Evolutionary conservation across 2,888 invertebrate genomes (phyloP), one percentile per base, ranked within the genome.

Genomic region (Gymnosoma rotundatum): DNA sequence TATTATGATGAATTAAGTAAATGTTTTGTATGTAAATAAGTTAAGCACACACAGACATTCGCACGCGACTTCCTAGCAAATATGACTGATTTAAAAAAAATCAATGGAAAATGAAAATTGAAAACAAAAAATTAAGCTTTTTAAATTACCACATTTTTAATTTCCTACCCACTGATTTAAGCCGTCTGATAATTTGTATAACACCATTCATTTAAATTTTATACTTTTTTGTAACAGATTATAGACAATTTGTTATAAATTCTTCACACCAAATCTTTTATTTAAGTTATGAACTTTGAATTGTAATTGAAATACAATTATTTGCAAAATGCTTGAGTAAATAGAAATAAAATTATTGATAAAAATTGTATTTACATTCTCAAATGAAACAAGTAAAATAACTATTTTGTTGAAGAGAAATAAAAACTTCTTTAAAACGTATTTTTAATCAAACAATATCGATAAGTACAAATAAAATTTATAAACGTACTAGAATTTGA

Each of bases 51-150:
- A 56, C 0, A 45, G 14, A 21, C 56, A 56, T 38, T 70, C 14
- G 45, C 70, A 54, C 54, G 58, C 48, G 48, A 56, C 42, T 78
- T 78, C 78, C 78, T 69, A 32, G 52, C 42, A 63, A 78, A 78
- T 52, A 61, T 42, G 25, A 25, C 14, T 14, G 25, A 42, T 38
- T 36, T 56, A 38, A 38, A 66, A 25, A 42, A n/a, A 48, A 10
- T 50, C 25, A 50, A 58, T 0, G 3, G 42, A 21, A 56, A 21
- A 32, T 14, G 7, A 63, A 61, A 58, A 61, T 14, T 25, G 32
- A 38, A 52, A 52, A 50, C n/a, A 21, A 50, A 50, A 66, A 18
- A 45, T 14, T 42, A 18, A 58, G 2, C 3, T 60, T 60, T 48
- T 61, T 18, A 16, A 63, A 63, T 25, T 45, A 21, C 16, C 14